phyloP scores from a whole-genome alignment of 2,888 invertebrate genomes.

The Dendrolimus houi region DNA sequence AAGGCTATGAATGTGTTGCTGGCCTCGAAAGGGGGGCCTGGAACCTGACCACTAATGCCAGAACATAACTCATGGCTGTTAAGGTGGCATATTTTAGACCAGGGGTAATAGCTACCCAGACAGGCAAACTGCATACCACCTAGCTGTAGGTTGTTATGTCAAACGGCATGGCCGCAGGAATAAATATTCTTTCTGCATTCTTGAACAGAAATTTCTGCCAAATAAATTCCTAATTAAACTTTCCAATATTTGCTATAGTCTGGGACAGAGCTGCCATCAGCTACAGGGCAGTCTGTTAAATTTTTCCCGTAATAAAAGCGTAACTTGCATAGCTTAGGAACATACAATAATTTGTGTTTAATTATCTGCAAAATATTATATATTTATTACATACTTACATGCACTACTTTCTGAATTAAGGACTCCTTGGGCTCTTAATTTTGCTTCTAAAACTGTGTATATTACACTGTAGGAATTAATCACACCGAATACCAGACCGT shows the following conservation, averaged over 20 bases:
- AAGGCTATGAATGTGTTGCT: not conserved
- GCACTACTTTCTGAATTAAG: slow-evolving; percentile 87
- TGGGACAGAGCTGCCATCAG: too few species aligned
- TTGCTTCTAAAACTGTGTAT: slow-evolving; percentile 80
- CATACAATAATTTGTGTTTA: too few species aligned
- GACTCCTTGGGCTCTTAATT: slow-evolving; percentile 79
- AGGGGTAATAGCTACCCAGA: not conserved
- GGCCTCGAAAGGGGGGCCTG: not conserved
- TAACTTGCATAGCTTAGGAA: too few species aligned
- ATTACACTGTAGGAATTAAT: slow-evolving; percentile 93
- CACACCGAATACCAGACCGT: slow-evolving; percentile 92
- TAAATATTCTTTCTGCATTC: not conserved
- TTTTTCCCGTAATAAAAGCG: too few species aligned
- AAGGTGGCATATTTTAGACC: not conserved
- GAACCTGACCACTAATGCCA: not conserved
- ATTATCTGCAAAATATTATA: too few species aligned
- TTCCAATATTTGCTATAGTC: too few species aligned
- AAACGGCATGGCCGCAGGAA: not conserved
- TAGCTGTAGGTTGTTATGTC: not conserved
- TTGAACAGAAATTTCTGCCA: not conserved
- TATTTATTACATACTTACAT: slow-evolving; percentile 74
- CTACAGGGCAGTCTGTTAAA: too few species aligned
- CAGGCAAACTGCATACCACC: not conserved
- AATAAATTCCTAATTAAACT: too few species aligned
- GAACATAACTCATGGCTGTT: not conserved